A percentile compares a stretch with the other conserved stretches of the same genome.
Evolutionary conservation across 2,888 invertebrate genomes (phyloP).

Genomic region (Lomographa bimaculata): DNA sequence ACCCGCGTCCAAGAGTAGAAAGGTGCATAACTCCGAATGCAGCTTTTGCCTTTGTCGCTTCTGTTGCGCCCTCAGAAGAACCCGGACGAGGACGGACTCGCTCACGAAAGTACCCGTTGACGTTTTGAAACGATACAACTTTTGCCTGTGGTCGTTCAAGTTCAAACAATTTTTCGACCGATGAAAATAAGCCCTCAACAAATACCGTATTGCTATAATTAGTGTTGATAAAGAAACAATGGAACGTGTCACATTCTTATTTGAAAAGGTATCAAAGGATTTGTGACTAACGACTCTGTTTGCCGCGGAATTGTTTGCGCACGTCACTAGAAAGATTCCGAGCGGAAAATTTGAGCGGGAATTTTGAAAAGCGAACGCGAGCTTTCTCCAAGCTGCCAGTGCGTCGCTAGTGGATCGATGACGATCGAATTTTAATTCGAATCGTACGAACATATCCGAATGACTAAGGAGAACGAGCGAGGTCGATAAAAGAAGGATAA

Average conservation of each 20-base stretch:
- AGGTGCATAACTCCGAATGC: constrained; percentile 65
- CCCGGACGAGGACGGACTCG: constrained; percentile 64
- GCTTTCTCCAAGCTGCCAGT: constrained; percentile 5
- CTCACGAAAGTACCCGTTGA: constrained; percentile 65
- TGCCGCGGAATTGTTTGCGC: constrained; percentile 34
- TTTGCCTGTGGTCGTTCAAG: constrained; percentile 74
- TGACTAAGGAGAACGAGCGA: constrained; percentile 5
- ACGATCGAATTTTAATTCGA: too few relatives aligned
- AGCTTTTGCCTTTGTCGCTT: constrained; percentile 63
- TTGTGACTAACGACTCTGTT: constrained; percentile 25
- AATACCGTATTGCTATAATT: constrained; percentile 32
- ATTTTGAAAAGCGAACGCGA: constrained; percentile 12
- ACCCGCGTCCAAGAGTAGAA: constrained; percentile 59
- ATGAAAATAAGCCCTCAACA: constrained; percentile 33
- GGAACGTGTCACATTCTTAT: constrained; percentile 45
- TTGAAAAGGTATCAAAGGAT: constrained; percentile 42
- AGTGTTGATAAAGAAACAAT: constrained; percentile 47
- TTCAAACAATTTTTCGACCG: constrained; percentile 62
- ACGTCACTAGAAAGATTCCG: constrained; percentile 48
- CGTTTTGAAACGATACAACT: constrained; percentile 73
- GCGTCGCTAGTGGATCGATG: too few relatives aligned
- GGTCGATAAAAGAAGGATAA: constrained; percentile 10
- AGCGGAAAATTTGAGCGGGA: constrained; percentile 28
- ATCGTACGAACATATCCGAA: too few relatives aligned
- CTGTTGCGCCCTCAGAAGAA: constrained; percentile 64